A percentile compares a stretch with the other conserved stretches of the same genome.
phyloP scores from a whole-genome alignment of 2,113 vertebrate species.

The Plotosus lineatus region DNA sequence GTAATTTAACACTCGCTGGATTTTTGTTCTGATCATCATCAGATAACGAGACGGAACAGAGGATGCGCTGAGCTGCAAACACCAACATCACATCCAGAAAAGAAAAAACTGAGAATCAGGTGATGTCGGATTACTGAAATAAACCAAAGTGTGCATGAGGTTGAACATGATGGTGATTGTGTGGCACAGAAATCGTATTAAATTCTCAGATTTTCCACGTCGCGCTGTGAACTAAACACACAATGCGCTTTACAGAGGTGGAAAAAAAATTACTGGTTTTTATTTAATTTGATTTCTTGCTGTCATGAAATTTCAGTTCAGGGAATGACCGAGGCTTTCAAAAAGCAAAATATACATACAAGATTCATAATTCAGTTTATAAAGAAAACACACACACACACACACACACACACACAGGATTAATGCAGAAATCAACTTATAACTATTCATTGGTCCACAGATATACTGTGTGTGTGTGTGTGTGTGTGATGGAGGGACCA shows the following conservation, averaged over 20 bases:
- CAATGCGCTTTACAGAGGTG: background rate
- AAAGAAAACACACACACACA: background rate
- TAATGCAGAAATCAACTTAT: background rate
- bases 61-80: background rate
- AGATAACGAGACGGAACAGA: background rate
- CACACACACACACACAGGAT: too few species aligned
- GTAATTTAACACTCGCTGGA: background rate
- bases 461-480: background rate
- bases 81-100: background rate
- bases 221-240: background rate
- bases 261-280: background rate
- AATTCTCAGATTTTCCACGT: background rate
- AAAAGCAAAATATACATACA: background rate
- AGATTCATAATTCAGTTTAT: background rate
- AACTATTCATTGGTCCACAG: background rate
- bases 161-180: too few species aligned
- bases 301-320: background rate
- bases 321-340: background rate
- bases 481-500: constrained; percentile 25
- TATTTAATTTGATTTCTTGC: background rate
- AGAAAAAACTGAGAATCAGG: background rate
- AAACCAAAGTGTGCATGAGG: background rate
- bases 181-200: background rate
- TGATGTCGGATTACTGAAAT: background rate
- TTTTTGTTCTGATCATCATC: background rate